Conservation (phyloP, 2,888 invertebrate genomes). For the Cylindroiulus punctatus region DNA sequence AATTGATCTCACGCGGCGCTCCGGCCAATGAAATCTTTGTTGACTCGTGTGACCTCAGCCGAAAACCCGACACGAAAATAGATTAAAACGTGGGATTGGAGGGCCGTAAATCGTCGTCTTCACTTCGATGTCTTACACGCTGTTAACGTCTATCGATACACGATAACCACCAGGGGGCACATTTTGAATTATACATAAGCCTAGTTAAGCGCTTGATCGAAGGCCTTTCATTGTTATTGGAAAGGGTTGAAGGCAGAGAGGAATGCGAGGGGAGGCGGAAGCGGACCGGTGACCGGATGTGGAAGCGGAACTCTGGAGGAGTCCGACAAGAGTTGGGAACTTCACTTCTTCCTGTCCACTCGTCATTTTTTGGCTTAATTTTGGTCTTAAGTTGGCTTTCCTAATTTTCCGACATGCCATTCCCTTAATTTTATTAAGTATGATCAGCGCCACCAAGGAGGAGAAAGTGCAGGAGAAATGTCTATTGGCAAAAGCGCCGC, state of each 20-base stretch:
- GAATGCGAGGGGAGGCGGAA: background rate
- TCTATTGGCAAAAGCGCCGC: no score
- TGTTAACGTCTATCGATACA: conserved; percentile 29
- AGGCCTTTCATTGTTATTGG: background rate
- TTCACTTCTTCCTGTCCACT: no score
- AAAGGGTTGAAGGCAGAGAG: background rate
- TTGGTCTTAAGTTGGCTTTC: no score
- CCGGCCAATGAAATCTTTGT: background rate
- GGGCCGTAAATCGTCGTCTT: conserved; percentile 6
- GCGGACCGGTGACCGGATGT: background rate
- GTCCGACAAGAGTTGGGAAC: background rate
- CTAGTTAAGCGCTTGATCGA: background rate
- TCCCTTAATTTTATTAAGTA: no score
- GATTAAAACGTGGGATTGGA: conserved; percentile 23
- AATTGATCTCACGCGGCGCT: background rate
- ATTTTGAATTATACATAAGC: background rate
- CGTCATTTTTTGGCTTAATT: no score
- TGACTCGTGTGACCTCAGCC: background rate
- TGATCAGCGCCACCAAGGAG: no score
- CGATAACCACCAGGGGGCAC: background rate
- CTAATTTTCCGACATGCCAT: no score
- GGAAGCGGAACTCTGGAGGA: background rate
- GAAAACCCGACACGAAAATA: background rate
- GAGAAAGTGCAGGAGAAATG: no score
- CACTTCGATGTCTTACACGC: background rate